Conservation (phyloP, 1,140 invertebrate genomes). For the Lepidurus arcticus region DNA sequence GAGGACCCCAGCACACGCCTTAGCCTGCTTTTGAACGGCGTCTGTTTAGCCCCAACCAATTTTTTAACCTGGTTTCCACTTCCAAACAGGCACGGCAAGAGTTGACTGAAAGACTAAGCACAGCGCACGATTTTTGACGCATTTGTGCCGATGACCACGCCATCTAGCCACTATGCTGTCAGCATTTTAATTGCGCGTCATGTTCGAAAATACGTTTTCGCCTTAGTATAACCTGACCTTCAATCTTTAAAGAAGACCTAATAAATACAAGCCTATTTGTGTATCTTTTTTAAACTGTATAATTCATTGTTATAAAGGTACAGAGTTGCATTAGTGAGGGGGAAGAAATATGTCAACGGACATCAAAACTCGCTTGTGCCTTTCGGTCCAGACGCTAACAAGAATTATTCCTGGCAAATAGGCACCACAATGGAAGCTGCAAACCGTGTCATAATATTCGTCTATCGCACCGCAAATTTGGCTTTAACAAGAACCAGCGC, state of each 20-base stretch:
- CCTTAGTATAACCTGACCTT: no score
- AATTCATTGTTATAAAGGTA: background rate
- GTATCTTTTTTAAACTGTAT: background rate
- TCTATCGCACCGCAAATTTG: background rate
- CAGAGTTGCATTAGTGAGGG: conserved; percentile 12
- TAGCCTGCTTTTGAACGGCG: conserved; percentile 1
- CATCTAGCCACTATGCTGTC: no score
- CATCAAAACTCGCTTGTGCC: background rate
- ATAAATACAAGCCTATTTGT: background rate
- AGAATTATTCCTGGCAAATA: background rate
- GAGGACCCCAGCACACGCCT: background rate
- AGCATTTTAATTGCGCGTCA: no score
- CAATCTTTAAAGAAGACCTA: no score
- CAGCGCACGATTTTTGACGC: background rate
- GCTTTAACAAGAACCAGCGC: background rate
- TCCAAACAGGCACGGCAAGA: background rate
- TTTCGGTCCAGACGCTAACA: background rate
- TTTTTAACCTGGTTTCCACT: background rate
- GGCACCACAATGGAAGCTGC: conserved; percentile 20
- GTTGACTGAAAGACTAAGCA: background rate
- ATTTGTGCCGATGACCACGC: no score
- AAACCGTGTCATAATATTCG: background rate
- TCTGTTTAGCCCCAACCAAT: background rate
- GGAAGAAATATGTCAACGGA: background rate
- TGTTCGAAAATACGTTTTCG: no score